Base-by-base conservation (phyloP, 2,797 vertebrate genomes). In the Cheirogaleus major region DNA sequence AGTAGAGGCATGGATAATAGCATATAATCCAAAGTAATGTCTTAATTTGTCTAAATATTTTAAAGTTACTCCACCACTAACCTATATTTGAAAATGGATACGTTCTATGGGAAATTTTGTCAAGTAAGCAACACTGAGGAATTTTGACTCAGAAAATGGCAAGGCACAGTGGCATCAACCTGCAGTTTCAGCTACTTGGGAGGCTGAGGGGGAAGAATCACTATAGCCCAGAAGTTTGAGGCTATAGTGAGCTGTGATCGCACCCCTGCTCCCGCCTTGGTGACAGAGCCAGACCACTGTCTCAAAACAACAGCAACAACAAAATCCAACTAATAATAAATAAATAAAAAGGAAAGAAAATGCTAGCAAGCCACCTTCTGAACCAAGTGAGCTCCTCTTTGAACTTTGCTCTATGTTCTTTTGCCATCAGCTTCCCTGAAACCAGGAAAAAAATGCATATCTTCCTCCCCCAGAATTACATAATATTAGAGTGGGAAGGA, bases 401-500 rank as follows among this genome's bases (percentile, higher is more conserved):
- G 63, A 91, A 30, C 43, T 23, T 35, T 50, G 69, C 5, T 75
- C 57, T 61, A 3, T 6, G 14, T 27, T 79, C 43, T 91, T 50
- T 79, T 63, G 41, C 30, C 30, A 22, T 69, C 7, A 22, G 11
- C 43, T 38, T 81, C 59, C n/a, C 57, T 30, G 5, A 87, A 89
- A 72, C 17, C 70, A 65, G 55, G 67, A 59, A 43, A 83, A 83
- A 63, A 41, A n/a, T 3, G 20, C 52, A 65, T 14, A 25, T 8
- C 20, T 70, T 48, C 73, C 73, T 76, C 30, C 73, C 61, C 52
- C 30, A 69, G 65, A 92, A 83, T 95, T 90, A 92, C 27, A 15
- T 79, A 90, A 81, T 41, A 38, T 50, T n/a, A 55, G 87, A 83
- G 73, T 94, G 59, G 81, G 94, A 95, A 93, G 89, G 45, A 81